phyloP scores from a whole-genome alignment of 2,797 vertebrate species.

The Leptodactylus fallax region DNA sequence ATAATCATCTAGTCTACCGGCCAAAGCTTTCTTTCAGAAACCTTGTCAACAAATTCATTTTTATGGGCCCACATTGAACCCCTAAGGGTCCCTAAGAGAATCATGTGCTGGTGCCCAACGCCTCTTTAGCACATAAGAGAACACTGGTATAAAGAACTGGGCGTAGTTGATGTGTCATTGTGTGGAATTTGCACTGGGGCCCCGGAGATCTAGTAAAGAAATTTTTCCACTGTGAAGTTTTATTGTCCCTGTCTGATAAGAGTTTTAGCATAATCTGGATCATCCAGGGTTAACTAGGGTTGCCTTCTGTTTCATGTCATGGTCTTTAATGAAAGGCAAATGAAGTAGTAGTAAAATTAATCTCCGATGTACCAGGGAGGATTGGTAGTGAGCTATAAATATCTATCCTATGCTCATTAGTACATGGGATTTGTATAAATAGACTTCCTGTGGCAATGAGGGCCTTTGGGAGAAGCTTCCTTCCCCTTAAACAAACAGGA shows the following conservation, averaged over 20 bases:
- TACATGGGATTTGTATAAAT: constrained; percentile 37
- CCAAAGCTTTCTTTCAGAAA: neutral
- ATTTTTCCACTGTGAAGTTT: too few species aligned
- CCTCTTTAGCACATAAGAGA: neutral
- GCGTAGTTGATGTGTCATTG: neutral
- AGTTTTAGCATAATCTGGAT: neutral
- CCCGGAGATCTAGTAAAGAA: too few species aligned
- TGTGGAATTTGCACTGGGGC: neutral
- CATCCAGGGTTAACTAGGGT: neutral
- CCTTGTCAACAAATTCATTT: neutral
- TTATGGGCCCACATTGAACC: neutral
- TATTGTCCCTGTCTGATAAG: neutral
- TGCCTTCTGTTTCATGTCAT: neutral
- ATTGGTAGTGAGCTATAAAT: constrained; percentile 30
- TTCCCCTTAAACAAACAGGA: constrained; percentile 60
- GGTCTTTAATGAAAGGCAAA: neutral
- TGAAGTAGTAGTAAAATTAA: neutral
- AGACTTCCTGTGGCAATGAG: constrained; percentile 52
- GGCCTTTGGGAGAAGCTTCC: constrained; percentile 45
- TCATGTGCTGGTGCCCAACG: too few species aligned
- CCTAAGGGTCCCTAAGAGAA: neutral
- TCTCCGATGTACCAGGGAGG: neutral
- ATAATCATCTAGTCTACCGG: neutral
- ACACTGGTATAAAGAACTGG: neutral
- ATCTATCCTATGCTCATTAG: neutral